Conservation (phyloP, 2,113 vertebrate species). For the Xenopus laevis region DNA sequence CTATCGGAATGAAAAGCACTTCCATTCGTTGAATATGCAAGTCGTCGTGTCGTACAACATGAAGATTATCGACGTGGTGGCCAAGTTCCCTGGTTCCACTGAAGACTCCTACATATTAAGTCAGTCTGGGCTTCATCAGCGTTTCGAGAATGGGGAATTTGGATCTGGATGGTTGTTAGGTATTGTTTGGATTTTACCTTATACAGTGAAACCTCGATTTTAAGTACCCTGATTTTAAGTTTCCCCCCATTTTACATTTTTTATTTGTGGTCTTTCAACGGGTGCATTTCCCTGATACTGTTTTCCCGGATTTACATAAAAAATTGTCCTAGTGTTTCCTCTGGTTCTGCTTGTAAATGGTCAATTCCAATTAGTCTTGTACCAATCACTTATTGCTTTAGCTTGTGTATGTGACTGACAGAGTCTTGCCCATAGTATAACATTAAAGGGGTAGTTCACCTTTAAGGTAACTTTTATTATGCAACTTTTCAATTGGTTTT, state of each 20-base stretch:
- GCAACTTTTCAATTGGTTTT: too few relatives aligned
- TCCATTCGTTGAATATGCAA: constrained; percentile 38
- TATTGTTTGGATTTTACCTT: background rate
- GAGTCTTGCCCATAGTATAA: too few relatives aligned
- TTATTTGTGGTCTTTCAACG: background rate
- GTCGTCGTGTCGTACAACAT: constrained; percentile 11
- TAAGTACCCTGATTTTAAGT: too few relatives aligned
- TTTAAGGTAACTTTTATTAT: too few relatives aligned
- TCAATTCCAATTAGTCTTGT: too few relatives aligned
- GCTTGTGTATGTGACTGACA: too few relatives aligned
- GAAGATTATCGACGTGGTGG: constrained; percentile 25
- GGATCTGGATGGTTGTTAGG: constrained; percentile 25
- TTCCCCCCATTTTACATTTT: too few relatives aligned
- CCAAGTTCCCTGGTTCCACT: constrained; percentile 30
- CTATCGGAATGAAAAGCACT: constrained; percentile 26
- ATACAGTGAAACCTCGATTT: too few relatives aligned
- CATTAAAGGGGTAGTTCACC: too few relatives aligned
- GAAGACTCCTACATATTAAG: constrained; percentile 20
- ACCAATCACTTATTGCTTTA: too few relatives aligned
- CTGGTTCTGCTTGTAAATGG: too few relatives aligned
- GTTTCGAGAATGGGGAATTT: constrained; percentile 24
- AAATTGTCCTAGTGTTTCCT: background rate
- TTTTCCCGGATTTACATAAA: background rate
- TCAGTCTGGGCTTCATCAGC: constrained; percentile 20
- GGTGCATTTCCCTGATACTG: background rate